These are phyloP conservation scores for Habroteleia sp. DNA, from an alignment of 2,888 invertebrate species.

Conservation along the genomic window DNA sequence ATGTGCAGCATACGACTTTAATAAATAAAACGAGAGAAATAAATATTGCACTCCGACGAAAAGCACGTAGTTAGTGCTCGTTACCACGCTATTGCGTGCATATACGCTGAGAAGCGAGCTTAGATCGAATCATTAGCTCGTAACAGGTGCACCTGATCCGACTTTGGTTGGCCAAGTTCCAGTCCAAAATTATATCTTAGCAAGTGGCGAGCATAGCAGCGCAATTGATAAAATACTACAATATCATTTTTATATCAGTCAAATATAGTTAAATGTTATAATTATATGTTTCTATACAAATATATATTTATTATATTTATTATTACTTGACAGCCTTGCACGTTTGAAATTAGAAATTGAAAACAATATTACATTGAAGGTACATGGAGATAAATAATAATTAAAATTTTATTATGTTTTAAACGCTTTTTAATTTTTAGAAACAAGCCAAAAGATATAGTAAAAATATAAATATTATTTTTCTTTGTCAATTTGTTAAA, in stretches of 20 bases:
- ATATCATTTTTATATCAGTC: constrained; percentile 4
- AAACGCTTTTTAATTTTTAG: too few species aligned
- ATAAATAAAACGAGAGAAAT: constrained; percentile 56
- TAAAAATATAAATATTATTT: too few species aligned
- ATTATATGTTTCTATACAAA: too few species aligned
- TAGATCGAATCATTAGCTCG: constrained; percentile 56
- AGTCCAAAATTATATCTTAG: constrained; percentile 41
- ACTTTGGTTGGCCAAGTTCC: constrained; percentile 47
- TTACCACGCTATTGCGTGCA: constrained; percentile 52
- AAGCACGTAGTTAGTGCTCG: constrained; percentile 56
- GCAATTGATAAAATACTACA: constrained; percentile 7
- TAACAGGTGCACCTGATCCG: constrained; percentile 58
- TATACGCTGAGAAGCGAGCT: constrained; percentile 42
- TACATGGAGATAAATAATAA: too few species aligned
- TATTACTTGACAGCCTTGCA: too few species aligned
- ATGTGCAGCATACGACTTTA: constrained; percentile 26
- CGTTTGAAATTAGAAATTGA: too few species aligned
- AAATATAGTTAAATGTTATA: too few species aligned
- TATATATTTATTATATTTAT: too few species aligned
- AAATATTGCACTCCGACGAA: constrained; percentile 51
- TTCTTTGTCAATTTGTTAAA: too few species aligned
- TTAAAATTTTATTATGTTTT: too few species aligned
- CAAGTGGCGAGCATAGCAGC: constrained; percentile 17
- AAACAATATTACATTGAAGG: too few species aligned
- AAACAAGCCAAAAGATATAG: too few species aligned